Evolutionary conservation across 92 coral and sea anemone genomes (phyloP), one percentile per base, ranked within the genome.

Genomic region (Heteractis magnifica): DNA sequence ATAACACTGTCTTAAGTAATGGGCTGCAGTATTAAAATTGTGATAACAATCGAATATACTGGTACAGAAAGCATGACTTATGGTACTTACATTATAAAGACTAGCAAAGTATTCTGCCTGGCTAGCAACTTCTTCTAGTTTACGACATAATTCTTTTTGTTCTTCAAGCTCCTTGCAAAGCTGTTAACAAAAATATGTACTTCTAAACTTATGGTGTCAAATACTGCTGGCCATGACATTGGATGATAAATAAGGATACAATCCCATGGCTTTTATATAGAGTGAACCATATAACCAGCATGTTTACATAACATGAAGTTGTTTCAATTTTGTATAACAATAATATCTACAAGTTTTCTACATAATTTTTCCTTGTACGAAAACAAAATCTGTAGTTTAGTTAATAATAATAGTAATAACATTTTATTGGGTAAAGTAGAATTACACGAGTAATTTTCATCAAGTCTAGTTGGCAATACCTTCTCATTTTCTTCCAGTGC

Each of bases 61-160:
- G 13, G 10, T 12, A 53, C 59, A 7, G 70, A 18, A 19, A 34
- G 44, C 44, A 34, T 34, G 44, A 34, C 44, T 34, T 34, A 0
- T 34, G 44, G 44, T 71, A 34, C 77, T 78, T 81, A 95, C 98
- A 90, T 89, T 84, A 81, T 95, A 95, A 55, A 95, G 91, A 44
- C 95, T 91, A 11, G 98, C 98, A 89, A 94, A 95, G 81, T 95
- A 95, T 75, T 95, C 94, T 23, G 96, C 94, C 72, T 94, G 92
- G 59, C 94, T 89, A 59, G 98, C 98, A 82, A 92, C 90, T 76
- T 95, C 98, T 83, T 92, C 94, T 12, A 95, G 88, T 34, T 84
- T 82, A 68, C 79, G 82, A 71, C 92, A 91, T 79, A 87, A 83
- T 76, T 92, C 96, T 73, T 88, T 87, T 84, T 92, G 49, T 49